These are phyloP conservation scores for Liodrosophila aerea DNA, from an alignment of 2,888 invertebrate genomes.

Conservation along the genomic window DNA sequence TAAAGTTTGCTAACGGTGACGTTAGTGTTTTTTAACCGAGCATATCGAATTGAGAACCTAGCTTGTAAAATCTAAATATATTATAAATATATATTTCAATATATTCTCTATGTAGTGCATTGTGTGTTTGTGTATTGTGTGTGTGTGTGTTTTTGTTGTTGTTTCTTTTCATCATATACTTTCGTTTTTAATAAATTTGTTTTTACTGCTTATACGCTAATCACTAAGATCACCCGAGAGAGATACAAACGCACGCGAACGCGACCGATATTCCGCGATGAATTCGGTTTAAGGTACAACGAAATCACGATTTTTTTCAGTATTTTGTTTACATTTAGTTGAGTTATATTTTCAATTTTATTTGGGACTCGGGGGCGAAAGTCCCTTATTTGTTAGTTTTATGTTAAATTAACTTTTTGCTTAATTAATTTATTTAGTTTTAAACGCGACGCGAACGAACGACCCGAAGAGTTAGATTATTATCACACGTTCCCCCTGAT, in stretches of 20 bases:
- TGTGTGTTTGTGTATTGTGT: constrained; percentile 34
- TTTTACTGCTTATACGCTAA: constrained; percentile 75
- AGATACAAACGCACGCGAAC: constrained; percentile 82
- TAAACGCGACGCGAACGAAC: constrained; percentile 80
- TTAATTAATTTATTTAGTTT: constrained; percentile 20
- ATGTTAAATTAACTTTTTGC: constrained; percentile 18
- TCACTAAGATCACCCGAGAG: constrained; percentile 83
- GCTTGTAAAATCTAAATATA: constrained; percentile 45
- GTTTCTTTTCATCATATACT: constrained; percentile 13
- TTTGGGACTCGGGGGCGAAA: constrained; percentile 82
- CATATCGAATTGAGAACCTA: constrained; percentile 43
- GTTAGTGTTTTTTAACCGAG: constrained; percentile 10
- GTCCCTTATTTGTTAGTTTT: constrained; percentile 66
- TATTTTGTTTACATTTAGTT: constrained; percentile 50
- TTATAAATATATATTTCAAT: constrained; percentile 26
- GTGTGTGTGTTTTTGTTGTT: constrained; percentile 33
- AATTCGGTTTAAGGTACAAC: constrained; percentile 83
- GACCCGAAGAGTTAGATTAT: constrained; percentile 74
- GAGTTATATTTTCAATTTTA: constrained; percentile 35
- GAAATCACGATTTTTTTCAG: constrained; percentile 81
- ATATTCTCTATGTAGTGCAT: constrained; percentile 30
- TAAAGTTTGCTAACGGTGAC: constrained; percentile 3
- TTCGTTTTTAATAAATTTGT: constrained; percentile 15
- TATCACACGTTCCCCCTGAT: constrained; percentile 79
- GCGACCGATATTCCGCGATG: constrained; percentile 83